Base-by-base conservation (phyloP, 1,140 invertebrate genomes). In the Frieseomelitta varia region DNA sequence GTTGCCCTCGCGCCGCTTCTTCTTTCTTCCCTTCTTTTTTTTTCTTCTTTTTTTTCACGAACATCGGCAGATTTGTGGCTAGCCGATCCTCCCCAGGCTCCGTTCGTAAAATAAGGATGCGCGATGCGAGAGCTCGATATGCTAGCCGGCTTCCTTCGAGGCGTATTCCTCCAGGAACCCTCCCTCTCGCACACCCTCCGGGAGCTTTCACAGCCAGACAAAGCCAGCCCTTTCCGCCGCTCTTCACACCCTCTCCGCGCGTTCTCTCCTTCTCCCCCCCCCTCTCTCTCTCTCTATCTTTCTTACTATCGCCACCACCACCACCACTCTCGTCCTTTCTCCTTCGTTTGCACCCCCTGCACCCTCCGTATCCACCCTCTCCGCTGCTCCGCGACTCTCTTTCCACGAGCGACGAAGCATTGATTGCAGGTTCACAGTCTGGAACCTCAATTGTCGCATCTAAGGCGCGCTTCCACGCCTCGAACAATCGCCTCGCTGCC, bases 381-480 rank as follows among this genome's bases (percentile, higher is more conserved):
- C 65, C 65, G 10, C 30, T 21, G 10, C 30, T 21, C 19, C 65
- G 65, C 65, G 65, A 30, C 85, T 90, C 90, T 89, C 83, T 88
- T 86, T 84, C 85, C 74, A 73, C 81, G 87, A 47, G 87, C 82
- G 82, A 90, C 83, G 84, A 75, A 92, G 93, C 93, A 94, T 94
- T 94, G 93, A 94, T 93, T 94, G 93, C 93, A 94, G 91, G 92
- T 93, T 94, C 93, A 93, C 92, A 90, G 92, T 93, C 91, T 92
- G 91, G 92, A 93, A 93, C 92, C 93, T 93, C 92, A 93, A 94
- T 94, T 92, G 93, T 94, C 93, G 91, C 93, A 93, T 94, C 93
- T 93, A 93, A 94, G 93, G 91, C 92, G 92, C 90, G 91, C 90
- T 93, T 92, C 91, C 91, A 93, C 92, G 92, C 93, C 91, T 93